Evolutionary conservation across 2,888 invertebrate species (phyloP), one percentile per base, ranked within the genome.

Genomic region (Crossocerus cetratus): DNA sequence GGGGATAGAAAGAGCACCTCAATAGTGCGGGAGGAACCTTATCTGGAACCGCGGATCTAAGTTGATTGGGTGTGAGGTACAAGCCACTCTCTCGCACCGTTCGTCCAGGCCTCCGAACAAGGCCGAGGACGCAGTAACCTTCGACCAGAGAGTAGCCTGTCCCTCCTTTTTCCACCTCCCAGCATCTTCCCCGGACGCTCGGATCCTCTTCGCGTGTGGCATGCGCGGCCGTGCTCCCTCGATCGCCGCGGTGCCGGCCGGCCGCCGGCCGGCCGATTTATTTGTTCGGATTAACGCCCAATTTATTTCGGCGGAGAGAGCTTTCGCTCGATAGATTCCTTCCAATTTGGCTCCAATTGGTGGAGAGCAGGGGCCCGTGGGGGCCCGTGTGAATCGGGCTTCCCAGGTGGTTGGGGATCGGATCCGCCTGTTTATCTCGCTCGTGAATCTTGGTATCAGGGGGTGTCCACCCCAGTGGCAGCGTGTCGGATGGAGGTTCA

Each of bases 1-100:
- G 32, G 32, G 32, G n/a, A n/a, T n/a, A n/a, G n/a, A n/a, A n/a
- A n/a, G n/a, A 32, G 49, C 8, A 16, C 49, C 16, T 49, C 8
- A 49, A 49, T 49, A 49, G n/a, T 49, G n/a, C 49, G 16, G n/a
- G 49, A 49, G 49, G 71, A 22, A 56, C 80, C 84, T 87, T 87
- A 87, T 88, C 89, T 86, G 83, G 81, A 84, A 81, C 83, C 85
- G 84, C 84, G 85, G 86, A 89, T 89, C 89, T 86, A 83, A 85
- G 84, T 87, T 87, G 89, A 89, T 89, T 88, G 88, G 89, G 88
- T 88, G 89, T 84, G 87, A 88, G 87, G 86, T 88, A 89, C 89
- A 89, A 88, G 87, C 81, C 83, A 83, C 86, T 84, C 84, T 83
- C 86, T 88, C 86, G 87, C 87, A 85, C 87, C 83, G 83, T 82